A percentile compares a stretch with the other conserved stretches of the same genome.
phyloP scores from a whole-genome alignment of 2,113 vertebrate species.

The Fregata magnificens region DNA sequence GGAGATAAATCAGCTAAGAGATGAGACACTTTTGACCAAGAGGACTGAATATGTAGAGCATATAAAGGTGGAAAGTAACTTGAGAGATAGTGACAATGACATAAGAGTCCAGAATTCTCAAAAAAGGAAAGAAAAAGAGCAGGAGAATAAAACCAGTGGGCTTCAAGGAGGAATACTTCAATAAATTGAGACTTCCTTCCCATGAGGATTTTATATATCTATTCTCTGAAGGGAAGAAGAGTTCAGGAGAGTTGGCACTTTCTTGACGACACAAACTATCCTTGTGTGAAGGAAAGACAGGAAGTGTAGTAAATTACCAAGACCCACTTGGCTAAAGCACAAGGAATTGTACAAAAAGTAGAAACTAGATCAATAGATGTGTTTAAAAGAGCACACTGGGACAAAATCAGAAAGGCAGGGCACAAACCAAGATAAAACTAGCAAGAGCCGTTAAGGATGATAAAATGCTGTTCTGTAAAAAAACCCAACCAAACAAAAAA shows the following conservation, averaged over 20 bases:
- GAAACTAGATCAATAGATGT: slow-evolving; percentile 25
- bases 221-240: not conserved
- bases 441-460: not conserved
- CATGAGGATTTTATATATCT: slow-evolving; percentile 6
- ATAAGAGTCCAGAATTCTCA: not conserved
- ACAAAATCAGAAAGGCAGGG: slow-evolving; percentile 15
- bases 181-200: not conserved
- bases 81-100: not conserved
- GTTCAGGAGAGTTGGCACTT: slow-evolving; percentile 48
- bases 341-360: slow-evolving; percentile 28
- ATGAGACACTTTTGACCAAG: not conserved
- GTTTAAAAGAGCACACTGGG: not conserved
- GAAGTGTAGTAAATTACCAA: slow-evolving; percentile 54
- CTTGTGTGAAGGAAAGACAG: slow-evolving; percentile 19
- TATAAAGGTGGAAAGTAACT: not conserved
- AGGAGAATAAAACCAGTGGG: not conserved
- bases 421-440: slow-evolving; percentile 5
- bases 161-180: not conserved
- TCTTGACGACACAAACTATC: not conserved
- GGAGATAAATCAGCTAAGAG: not conserved
- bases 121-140: not conserved
- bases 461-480: not conserved
- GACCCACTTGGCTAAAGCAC: slow-evolving; percentile 19
- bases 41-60: not conserved
- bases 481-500: not conserved